These are phyloP conservation scores for Selene dorsalis DNA, from an alignment of 2,797 vertebrate genomes.

Conservation along the genomic window DNA sequence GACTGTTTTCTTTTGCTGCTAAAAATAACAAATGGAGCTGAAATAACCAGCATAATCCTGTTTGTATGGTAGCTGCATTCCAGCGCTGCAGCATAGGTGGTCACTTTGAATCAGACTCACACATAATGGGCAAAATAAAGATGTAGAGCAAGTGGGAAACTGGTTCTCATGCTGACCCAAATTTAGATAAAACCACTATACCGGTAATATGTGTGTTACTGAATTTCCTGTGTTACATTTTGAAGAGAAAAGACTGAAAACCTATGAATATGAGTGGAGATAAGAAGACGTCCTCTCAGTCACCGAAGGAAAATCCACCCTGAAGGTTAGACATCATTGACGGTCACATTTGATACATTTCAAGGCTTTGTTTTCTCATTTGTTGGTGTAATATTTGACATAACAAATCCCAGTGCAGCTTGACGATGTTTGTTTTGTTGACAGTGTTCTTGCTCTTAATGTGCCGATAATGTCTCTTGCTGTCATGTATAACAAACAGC, in stretches of 20 bases:
- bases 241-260: neutral
- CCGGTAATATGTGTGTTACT: slow-evolving; percentile 1
- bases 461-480: neutral
- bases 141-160: slow-evolving; percentile 20
- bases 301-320: neutral
- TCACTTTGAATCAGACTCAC: slow-evolving; percentile 38
- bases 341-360: neutral
- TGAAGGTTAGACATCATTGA: neutral
- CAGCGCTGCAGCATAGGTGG: slow-evolving; percentile 64
- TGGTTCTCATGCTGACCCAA: slow-evolving; percentile 26
- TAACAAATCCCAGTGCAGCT: neutral
- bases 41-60: slow-evolving; percentile 62
- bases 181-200: neutral
- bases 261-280: neutral
- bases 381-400: neutral
- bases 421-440: neutral
- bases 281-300: neutral
- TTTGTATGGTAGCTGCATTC: slow-evolving; percentile 67
- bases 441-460: neutral
- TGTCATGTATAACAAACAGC: neutral
- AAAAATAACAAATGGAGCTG: slow-evolving; percentile 69
- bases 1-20: slow-evolving; percentile 58
- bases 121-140: slow-evolving; percentile 16
- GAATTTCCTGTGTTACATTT: neutral
- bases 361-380: neutral